Conservation (phyloP, 2,113 vertebrate genomes). For the Gymnarchus niloticus region DNA sequence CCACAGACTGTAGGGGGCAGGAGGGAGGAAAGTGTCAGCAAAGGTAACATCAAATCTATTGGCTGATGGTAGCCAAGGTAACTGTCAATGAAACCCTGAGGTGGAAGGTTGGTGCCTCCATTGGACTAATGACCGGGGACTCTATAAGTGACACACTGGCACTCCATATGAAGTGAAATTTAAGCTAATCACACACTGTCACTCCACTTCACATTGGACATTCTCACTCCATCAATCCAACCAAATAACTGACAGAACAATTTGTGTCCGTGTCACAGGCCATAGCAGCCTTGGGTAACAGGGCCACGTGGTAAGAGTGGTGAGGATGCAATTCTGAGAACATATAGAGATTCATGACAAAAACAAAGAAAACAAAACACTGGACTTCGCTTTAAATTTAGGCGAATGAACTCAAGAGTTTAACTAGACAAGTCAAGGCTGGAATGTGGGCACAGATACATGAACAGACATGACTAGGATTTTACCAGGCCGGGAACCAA, state of each 20-base stretch:
- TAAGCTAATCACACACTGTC: neutral
- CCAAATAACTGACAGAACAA: neutral
- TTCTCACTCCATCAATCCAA: neutral
- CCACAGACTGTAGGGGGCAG: neutral
- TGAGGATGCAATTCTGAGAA: no score
- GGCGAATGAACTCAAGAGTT: no score
- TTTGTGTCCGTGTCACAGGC: no score
- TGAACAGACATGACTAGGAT: no score
- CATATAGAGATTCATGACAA: no score
- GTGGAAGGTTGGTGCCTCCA: neutral
- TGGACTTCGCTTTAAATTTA: no score
- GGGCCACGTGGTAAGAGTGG: no score
- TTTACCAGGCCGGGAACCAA: no score
- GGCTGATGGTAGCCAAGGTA: slow-evolving; percentile 7
- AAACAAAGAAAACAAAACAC: no score
- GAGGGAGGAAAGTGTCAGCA: neutral
- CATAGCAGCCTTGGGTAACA: no score
- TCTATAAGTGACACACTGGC: neutral
- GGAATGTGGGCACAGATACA: no score
- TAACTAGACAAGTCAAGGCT: no score
- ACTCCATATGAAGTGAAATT: neutral
- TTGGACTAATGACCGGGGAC: neutral
- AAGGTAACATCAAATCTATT: neutral
- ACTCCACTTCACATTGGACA: neutral
- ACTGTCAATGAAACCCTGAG: neutral